Evolutionary conservation across 2,797 vertebrate genomes (phyloP), one percentile per base, ranked within the genome.

Genomic region (Myotis myotis): DNA sequence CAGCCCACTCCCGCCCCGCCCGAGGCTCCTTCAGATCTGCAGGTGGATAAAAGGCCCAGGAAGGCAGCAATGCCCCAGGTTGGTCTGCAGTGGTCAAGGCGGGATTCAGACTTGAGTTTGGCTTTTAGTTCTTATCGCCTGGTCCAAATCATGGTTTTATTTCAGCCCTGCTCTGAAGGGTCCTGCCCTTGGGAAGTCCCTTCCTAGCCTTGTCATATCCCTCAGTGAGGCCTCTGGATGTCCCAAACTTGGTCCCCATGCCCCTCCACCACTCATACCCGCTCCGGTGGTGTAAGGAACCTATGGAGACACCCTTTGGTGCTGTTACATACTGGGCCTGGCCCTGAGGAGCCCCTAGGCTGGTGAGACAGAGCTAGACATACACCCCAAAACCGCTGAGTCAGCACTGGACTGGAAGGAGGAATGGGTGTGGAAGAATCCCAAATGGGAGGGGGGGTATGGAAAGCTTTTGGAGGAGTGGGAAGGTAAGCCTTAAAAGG

Each of bases 101-200:
- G 4, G 30, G 23, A 62, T 13, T 49, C 30, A 81, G n/a, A 84
- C 8, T 19, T 74, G 75, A 30, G 12, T 72, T 68, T 66, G 36
- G 2, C 9, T 68, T 75, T 76, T 36, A 62, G 64, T 79, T 38
- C 36, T 94, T 47, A 55, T 57, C 6, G 17, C 36, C n/a, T 41
- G 36, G 17, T 53, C 30, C 51, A 82, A 75, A n/a, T 41, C 51
- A 49, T 78, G 12, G 70, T 16, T 62, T 86, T 49, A 22, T 87
- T 78, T 82, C 44, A 81, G 71, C 23, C n/a, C 55, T 89, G 16
- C 64, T 87, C 33, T 83, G 36, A 53, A 38, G 33, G 28, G 30
- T 71, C 28, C 71, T 68, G 8, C 28, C 12, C 83, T 41, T 36
- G 17, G 22, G 25, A 57, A 53, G 28, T 33, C 55, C 76, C 8